Percentiles rank a stretch among this genome's conserved stretches.
These are phyloP conservation scores for Fopius arisanus DNA, from an alignment of 1,140 invertebrate species.

Conservation along the genomic window DNA sequence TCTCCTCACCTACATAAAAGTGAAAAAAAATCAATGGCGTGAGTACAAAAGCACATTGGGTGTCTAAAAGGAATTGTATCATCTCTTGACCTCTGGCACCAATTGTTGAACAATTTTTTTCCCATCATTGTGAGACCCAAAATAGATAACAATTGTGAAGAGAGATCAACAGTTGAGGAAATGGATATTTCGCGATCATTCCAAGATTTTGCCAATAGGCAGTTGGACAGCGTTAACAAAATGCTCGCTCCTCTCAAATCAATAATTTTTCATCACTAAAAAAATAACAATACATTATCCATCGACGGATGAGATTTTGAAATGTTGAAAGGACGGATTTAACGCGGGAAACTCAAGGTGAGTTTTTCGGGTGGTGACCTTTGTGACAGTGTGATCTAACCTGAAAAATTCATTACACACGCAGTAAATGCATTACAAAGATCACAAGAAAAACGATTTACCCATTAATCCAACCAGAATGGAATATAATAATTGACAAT, in stretches of 20 bases:
- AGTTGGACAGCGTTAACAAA: no score
- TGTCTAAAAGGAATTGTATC: no score
- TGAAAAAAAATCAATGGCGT: no score
- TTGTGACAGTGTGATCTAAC: background rate
- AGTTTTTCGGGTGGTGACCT: conserved; percentile 3
- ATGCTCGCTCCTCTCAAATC: no score
- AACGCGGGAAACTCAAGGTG: background rate
- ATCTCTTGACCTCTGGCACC: background rate
- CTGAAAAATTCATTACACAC: background rate
- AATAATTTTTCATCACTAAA: no score
- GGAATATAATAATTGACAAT: background rate
- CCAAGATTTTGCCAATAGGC: background rate
- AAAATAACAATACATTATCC: no score
- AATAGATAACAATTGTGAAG: background rate
- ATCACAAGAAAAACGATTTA: background rate
- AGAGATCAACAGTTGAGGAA: background rate
- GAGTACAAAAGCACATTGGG: no score
- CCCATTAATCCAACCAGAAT: background rate
- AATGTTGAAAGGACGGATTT: background rate
- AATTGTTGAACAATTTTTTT: background rate
- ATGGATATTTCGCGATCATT: background rate
- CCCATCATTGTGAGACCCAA: background rate
- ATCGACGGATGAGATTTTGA: background rate
- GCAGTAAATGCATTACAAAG: background rate
- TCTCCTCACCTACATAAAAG: no score